These are phyloP conservation scores for Nesoenas mayeri DNA, from an alignment of 2,113 vertebrate genomes.

Conservation along the genomic window DNA sequence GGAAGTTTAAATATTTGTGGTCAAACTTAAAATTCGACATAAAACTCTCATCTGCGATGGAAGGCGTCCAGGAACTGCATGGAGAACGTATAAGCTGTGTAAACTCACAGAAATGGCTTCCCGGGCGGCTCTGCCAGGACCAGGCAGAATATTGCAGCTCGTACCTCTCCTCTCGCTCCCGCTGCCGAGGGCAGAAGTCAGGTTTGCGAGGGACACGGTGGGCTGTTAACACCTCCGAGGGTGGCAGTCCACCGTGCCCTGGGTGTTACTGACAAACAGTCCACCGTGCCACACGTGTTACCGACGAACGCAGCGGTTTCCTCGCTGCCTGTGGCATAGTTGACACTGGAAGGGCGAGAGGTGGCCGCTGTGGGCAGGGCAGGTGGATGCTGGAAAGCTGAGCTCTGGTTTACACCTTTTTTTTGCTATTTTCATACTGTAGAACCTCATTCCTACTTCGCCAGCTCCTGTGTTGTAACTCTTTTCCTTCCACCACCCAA, in stretches of 20 bases:
- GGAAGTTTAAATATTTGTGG: constrained; percentile 83
- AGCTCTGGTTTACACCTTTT: not conserved
- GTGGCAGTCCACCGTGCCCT: not conserved
- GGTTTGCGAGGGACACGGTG: not conserved
- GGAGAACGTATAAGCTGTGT: constrained; percentile 61
- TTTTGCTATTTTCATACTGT: not conserved
- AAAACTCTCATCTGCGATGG: constrained; percentile 76
- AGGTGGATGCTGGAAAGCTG: not conserved
- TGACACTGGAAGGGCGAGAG: not conserved
- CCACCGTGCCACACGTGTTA: not conserved
- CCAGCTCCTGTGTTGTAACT: not conserved
- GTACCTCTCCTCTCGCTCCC: not conserved
- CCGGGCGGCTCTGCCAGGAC: not conserved
- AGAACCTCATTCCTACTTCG: not conserved
- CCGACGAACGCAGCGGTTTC: rapidly evolving
- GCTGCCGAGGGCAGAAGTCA: not conserved
- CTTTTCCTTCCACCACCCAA: not conserved
- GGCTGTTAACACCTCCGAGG: not conserved
- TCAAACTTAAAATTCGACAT: constrained; percentile 78
- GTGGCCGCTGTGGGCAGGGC: not conserved
- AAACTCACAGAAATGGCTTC: constrained; percentile 57
- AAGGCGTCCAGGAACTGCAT: constrained; percentile 70
- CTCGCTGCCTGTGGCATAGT: not conserved
- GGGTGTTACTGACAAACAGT: not conserved
- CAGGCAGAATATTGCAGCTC: constrained; percentile 30